phyloP scores from a whole-genome alignment of 1,140 invertebrate genomes.

The Lasaia peninsularis region DNA sequence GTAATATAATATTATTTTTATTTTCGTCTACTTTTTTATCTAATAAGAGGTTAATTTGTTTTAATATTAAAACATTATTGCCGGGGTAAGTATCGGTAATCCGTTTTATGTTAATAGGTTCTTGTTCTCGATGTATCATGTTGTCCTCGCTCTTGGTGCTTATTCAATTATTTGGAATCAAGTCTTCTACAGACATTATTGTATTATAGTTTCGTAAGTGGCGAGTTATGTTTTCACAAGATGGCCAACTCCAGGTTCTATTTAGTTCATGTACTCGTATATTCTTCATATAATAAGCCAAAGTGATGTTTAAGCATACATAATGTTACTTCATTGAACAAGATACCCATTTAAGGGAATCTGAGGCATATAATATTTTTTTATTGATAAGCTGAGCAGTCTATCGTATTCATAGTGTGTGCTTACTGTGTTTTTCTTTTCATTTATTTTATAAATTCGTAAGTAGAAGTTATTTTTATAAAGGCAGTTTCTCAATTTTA shows the following conservation, averaged over 20 bases:
- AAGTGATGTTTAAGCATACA: constrained; percentile 13
- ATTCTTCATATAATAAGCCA: constrained; percentile 1
- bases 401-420: neutral
- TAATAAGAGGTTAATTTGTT: neutral
- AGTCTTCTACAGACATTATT: constrained; percentile 12
- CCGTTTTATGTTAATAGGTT: no score
- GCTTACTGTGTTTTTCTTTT: no score
- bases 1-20: neutral
- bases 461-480: no score
- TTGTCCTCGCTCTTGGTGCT: neutral
- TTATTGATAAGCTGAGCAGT: constrained; percentile 2
- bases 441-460: no score
- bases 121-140: no score
- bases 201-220: constrained; percentile 8
- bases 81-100: neutral
- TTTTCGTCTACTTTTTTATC: neutral
- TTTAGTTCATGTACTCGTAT: neutral
- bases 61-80: neutral
- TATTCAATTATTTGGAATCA: neutral
- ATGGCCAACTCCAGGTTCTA: constrained; percentile 7
- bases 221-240: neutral
- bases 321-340: neutral
- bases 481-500: no score
- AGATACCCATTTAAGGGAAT: neutral
- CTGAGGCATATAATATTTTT: neutral